Conservation (phyloP, 2,113 vertebrate species). For the Beaufortia kweichowensis region DNA sequence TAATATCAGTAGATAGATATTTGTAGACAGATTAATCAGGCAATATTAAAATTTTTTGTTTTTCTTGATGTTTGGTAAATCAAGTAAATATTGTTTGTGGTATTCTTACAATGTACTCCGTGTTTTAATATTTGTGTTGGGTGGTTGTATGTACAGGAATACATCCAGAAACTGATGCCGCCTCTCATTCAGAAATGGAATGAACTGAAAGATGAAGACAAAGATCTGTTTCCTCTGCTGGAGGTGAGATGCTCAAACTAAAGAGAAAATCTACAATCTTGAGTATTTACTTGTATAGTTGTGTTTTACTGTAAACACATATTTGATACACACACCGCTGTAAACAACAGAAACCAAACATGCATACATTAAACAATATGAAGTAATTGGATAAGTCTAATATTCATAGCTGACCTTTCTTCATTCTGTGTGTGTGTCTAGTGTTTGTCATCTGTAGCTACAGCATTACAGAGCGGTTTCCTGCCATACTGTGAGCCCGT, state of each 20-base stretch:
- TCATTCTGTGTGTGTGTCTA: conserved; percentile 45
- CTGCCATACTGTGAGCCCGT: conserved; percentile 93
- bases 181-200: conserved; percentile 94
- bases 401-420: background rate
- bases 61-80: too few species aligned
- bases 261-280: too few species aligned
- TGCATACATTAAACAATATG: background rate
- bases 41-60: too few species aligned
- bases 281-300: too few species aligned
- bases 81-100: too few species aligned
- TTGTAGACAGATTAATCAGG: too few species aligned
- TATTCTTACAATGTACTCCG: too few species aligned
- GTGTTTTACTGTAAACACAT: too few species aligned
- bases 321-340: too few species aligned
- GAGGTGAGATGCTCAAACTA: conserved; percentile 72
- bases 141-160: conserved; percentile 74
- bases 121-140: too few species aligned
- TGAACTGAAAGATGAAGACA: conserved; percentile 91
- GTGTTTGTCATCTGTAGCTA: conserved; percentile 92
- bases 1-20: too few species aligned
- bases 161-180: conserved; percentile 93
- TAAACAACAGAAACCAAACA: too few species aligned
- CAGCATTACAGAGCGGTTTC: conserved; percentile 92
- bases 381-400: background rate
- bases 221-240: conserved; percentile 88